Evolutionary conservation across 2,113 vertebrate species (phyloP), one percentile per base, ranked within the genome.

Genomic region (Penelope pileata): DNA sequence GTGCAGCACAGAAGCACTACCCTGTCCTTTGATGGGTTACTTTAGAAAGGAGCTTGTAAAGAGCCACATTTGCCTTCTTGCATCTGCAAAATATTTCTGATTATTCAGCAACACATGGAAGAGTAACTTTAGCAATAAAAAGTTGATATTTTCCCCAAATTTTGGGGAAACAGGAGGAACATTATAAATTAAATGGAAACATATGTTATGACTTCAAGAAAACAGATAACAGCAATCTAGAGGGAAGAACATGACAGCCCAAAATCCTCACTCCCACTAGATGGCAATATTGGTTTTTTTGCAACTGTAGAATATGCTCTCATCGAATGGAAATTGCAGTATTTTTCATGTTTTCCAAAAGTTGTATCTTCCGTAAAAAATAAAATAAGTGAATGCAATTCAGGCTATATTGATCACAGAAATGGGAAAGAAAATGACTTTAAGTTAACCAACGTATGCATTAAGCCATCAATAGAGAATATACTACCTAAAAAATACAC

Each of bases 261-360:
- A 95, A 94, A 95, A 90, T 89, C 48, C 72, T 88, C 93, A 86
- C 54, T 92, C 93, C 97, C 97, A 97, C 97, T 97, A 98, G 97
- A 96, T 98, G 97, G 97, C 97, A 98, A 96, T 96, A 95, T 97
- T 96, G 98, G 1, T 42, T 97, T 97, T 95, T 97, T 94, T 83
- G 86, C 91, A 84, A 66, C 86, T 50, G 16, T 73, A 94, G 84
- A 94, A 92, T 42, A 93, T 2, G 24, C 51, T 87, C 24, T 53
- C 86, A 58, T 67, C 23, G 2, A 68, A 75, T 32, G 42, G n/a
- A 91, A 94, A 93, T 38, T 81, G 60, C 62, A 88, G 82, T 16
- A 56, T 91, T 90, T 93, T 43, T 78, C 64, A 43, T 30, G 74
- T 60, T 95, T 81, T 76, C 51, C 77, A 43, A 90, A 90, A 95